Conservation (phyloP, 2,797 vertebrate genomes). For the Diplodus sargus region DNA sequence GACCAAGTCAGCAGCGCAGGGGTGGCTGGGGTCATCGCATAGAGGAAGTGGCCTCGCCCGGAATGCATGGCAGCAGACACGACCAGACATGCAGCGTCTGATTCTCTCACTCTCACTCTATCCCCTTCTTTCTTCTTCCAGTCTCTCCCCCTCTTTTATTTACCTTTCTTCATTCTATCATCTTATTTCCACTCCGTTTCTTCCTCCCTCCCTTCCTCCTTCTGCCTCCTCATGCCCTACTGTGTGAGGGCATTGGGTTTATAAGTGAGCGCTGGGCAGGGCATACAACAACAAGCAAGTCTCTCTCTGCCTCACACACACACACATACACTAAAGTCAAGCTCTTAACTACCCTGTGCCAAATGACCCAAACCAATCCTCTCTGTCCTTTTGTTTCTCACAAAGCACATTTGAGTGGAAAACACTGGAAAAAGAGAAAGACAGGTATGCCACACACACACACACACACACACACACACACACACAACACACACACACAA, state of each 20-base stretch:
- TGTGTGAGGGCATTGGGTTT: conserved; percentile 77
- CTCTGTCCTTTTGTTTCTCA: conserved; percentile 63
- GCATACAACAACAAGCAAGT: conserved; percentile 69
- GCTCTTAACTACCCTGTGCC: conserved; percentile 50
- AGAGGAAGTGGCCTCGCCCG: conserved; percentile 80
- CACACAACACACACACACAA: conserved; percentile 38
- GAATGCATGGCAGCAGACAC: conserved; percentile 77
- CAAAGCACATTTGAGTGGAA: conserved; percentile 54
- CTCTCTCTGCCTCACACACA: conserved; percentile 37
- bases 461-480: conserved; percentile 19
- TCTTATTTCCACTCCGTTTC: conserved; percentile 58
- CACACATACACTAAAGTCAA: conserved; percentile 46
- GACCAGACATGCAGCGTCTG: conserved; percentile 77
- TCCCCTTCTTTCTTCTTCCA: conserved; percentile 26
- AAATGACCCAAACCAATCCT: conserved; percentile 60
- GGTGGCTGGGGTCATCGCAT: conserved; percentile 72
- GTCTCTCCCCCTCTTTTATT: conserved; percentile 45
- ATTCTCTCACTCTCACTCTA: conserved; percentile 46
- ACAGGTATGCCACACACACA: conserved; percentile 55
- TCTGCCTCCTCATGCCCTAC: conserved; percentile 67
- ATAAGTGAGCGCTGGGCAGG: conserved; percentile 71
- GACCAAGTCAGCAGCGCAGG: conserved; percentile 64
- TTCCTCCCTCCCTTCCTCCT: conserved; percentile 45
- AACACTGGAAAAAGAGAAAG: conserved; percentile 51
- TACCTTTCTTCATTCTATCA: conserved; percentile 50